phyloP scores from a whole-genome alignment of 1,140 invertebrate genomes.

The Aphelinus certus region DNA sequence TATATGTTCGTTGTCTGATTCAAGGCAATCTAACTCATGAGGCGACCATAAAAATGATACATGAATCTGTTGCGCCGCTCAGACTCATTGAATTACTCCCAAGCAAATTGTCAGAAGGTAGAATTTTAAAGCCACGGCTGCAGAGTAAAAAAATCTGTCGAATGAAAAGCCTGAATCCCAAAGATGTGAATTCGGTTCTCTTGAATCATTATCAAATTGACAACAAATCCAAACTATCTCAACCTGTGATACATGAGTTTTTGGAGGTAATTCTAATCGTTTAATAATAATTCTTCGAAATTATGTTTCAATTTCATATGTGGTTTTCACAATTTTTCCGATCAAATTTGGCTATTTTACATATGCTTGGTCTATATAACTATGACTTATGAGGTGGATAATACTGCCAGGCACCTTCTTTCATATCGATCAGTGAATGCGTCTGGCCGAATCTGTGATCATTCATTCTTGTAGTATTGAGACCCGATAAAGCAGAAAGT shows the following conservation, averaged over 20 bases:
- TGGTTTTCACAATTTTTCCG: no score
- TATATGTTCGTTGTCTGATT: conserved; percentile 76
- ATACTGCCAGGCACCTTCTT: no score
- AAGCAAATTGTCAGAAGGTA: conserved; percentile 50
- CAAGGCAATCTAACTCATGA: conserved; percentile 79
- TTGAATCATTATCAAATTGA: conserved; percentile 91
- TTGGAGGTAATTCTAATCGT: conserved; percentile 69
- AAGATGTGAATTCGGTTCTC: conserved; percentile 84
- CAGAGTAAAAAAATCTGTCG: conserved; percentile 72
- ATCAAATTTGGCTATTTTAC: no score
- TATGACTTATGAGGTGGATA: no score
- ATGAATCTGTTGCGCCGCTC: conserved; percentile 48
- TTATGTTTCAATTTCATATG: no score
- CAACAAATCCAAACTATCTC: conserved; percentile 66
- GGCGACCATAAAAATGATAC: conserved; percentile 68
- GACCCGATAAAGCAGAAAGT: no score
- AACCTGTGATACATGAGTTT: conserved; percentile 79
- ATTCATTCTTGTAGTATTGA: no score
- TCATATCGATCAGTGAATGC: no score
- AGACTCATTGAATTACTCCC: conserved; percentile 47
- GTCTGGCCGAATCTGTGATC: no score
- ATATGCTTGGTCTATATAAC: no score
- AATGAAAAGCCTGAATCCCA: conserved; percentile 74
- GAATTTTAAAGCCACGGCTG: conserved; percentile 70
- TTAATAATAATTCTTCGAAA: no score